phyloP scores from a whole-genome alignment of 2,113 vertebrate genomes.

The Calypte anna region DNA sequence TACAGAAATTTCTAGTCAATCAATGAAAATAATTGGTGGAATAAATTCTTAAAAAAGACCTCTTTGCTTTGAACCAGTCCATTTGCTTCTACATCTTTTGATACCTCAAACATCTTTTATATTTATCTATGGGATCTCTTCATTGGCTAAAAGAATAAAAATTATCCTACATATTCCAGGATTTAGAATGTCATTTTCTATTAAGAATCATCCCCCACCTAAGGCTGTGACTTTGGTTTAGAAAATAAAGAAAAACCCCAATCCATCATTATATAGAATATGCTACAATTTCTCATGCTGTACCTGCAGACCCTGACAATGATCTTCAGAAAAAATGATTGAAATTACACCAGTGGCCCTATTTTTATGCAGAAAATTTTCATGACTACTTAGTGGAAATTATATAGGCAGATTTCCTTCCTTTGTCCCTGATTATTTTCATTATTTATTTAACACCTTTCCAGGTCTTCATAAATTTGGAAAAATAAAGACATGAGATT shows the following conservation, averaged over 20 bases:
- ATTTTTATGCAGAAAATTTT: background rate
- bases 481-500: background rate
- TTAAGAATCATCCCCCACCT: background rate
- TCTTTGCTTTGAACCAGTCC: background rate
- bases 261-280: background rate
- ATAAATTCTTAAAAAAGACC: background rate
- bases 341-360: background rate
- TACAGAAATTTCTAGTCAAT: background rate
- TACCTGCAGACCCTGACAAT: background rate
- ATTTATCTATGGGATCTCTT: background rate
- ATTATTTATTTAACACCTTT: background rate
- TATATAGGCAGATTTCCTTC: background rate
- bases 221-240: background rate
- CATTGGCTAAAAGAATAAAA: background rate
- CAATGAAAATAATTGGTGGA: background rate
- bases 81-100: background rate
- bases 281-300: background rate
- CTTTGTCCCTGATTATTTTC: background rate
- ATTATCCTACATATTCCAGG: background rate
- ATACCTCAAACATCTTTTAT: background rate
- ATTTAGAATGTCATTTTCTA: background rate
- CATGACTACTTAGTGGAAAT: background rate
- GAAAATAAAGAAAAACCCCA: too few relatives aligned
- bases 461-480: background rate
- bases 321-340: background rate